These are phyloP conservation scores for Armadillidium nasatum DNA, from an alignment of 1,140 invertebrate species.

Conservation along the genomic window DNA sequence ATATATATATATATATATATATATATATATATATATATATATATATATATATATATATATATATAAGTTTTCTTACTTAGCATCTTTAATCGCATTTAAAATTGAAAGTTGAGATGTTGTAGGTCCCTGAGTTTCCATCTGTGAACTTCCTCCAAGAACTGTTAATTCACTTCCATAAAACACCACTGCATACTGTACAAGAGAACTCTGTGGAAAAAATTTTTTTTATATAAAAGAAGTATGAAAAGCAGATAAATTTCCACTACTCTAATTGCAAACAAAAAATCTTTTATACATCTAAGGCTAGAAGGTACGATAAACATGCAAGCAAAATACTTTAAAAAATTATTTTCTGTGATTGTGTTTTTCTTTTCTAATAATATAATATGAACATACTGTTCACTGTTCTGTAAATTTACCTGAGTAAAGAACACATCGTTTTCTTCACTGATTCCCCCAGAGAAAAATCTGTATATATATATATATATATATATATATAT, in stretches of 20 bases:
- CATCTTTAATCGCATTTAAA: neutral
- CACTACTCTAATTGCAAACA: no score
- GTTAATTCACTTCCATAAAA: constrained; percentile 4
- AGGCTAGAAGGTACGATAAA: no score
- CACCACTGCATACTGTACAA: neutral
- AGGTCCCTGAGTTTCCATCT: neutral
- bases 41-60: no score
- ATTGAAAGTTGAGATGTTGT: neutral
- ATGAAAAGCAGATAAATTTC: no score
- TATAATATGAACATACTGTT: no score
- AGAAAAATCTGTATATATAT: neutral
- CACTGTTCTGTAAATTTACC: neutral
- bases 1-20: no score
- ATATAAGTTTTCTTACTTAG: neutral
- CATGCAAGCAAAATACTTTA: no score
- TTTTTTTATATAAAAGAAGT: no score
- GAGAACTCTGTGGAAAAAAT: neutral
- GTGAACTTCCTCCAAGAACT: neutral
- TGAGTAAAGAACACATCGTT: neutral
- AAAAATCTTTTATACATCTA: no score
- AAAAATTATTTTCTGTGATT: no score
- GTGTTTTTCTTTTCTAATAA: no score
- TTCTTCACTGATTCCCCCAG: constrained; percentile 2
- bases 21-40: no score
- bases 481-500: neutral